Evolutionary conservation across 2,797 vertebrate species (phyloP), one percentile per base, ranked within the genome.

Genomic region (Vultur gryphus): DNA sequence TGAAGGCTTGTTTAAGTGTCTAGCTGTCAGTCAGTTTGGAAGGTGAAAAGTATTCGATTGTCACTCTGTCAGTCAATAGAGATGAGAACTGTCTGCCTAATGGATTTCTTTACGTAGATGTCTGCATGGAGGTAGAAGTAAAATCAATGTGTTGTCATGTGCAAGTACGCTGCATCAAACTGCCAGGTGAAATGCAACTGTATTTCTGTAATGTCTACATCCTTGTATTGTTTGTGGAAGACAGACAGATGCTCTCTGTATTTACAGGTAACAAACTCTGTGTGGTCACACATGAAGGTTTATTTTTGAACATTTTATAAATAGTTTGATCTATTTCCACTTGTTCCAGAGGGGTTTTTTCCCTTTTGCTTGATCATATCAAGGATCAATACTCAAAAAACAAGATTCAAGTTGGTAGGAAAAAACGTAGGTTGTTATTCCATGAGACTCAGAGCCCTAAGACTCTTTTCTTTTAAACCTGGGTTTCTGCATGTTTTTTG

Each of bases 131-230:
- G 98, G 98, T 98, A 98, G 99, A 99, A 99, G 99, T 98, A 98
- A 99, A 99, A 99, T 99, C 99, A 98, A 99, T 99, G 99, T 98
- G 98, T 99, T 99, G 99, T 99, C 99, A 99, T 99, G 99, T 99
- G 99, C 97, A 97, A 98, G 98, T 98, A 96, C 97, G 97, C 98
- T 98, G 98, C 98, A 98, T 99, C 99, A 99, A 98, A 98, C 98
- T 98, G 98, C 98, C 98, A 98, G 98, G 98, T 99, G 98, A 98
- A 98, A 97, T 98, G 98, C 98, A 98, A 98, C 99, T 98, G 98
- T 98, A 97, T 98, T 98, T 98, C 97, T 98, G 98, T 98, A 98
- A 98, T 31, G 71, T 98, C 98, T 98, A 92, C 98, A 98, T 98
- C 97, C 96, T 90, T 80, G 93, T 97, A 71, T 97, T 97, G 97